Percentiles rank a stretch among this genome's conserved stretches.
Conservation (phyloP, 2,888 invertebrate species). For the Creontiades dilutus region DNA sequence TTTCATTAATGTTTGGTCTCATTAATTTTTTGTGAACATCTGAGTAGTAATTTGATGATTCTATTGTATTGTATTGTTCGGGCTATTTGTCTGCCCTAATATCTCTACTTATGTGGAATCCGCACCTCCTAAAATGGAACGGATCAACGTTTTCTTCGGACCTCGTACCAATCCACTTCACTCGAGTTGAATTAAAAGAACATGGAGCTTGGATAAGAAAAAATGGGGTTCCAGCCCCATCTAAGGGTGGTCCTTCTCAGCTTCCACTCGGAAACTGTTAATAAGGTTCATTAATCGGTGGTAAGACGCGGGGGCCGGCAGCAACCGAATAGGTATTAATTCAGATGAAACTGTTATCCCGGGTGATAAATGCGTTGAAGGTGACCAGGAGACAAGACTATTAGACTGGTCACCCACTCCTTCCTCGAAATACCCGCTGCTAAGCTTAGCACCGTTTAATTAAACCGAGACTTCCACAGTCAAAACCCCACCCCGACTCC, state of each 20-base stretch:
- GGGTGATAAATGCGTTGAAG: conserved; percentile 45
- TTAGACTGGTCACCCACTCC: conserved; percentile 66
- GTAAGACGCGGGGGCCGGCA: background rate
- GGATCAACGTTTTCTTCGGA: too few relatives aligned
- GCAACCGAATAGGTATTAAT: conserved; percentile 44
- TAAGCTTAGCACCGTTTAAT: conserved; percentile 55
- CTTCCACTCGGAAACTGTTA: conserved; percentile 5
- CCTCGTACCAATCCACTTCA: too few relatives aligned
- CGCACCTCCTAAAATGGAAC: too few relatives aligned
- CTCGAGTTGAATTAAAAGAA: too few relatives aligned
- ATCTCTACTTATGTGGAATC: too few relatives aligned
- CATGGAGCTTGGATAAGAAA: background rate
- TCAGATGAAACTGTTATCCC: conserved; percentile 63
- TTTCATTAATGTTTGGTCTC: too few relatives aligned
- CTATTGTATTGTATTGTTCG: too few relatives aligned
- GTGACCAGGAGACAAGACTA: conserved; percentile 68
- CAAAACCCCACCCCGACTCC: conserved; percentile 23
- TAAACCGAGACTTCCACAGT: conserved; percentile 37
- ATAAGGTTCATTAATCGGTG: conserved; percentile 52
- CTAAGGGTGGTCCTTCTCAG: background rate
- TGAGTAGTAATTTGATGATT: too few relatives aligned
- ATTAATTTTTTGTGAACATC: too few relatives aligned
- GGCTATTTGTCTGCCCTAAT: too few relatives aligned
- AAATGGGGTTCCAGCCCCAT: background rate
- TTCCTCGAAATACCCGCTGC: conserved; percentile 21